A percentile compares a stretch with the other conserved stretches of the same genome.
These are phyloP conservation scores for Phengaris alcon DNA, from an alignment of 2,888 invertebrate species.

Conservation along the genomic window DNA sequence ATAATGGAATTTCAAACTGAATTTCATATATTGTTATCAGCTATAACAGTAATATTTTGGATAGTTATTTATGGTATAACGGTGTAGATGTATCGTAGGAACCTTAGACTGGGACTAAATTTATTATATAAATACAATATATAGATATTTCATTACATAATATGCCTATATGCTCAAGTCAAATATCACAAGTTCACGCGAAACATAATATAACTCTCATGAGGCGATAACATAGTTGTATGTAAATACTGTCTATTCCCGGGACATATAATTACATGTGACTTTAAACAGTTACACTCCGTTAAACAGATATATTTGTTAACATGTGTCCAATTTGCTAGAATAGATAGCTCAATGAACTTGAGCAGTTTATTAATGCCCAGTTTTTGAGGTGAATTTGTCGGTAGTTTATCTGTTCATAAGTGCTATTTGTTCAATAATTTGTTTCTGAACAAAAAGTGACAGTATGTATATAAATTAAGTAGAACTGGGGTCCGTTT, in stretches of 20 bases:
- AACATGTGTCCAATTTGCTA: background rate
- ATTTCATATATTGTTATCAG: background rate
- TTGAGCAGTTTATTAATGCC: no score
- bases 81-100: no score
- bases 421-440: no score
- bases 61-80: background rate
- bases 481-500: no score
- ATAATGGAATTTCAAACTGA: background rate
- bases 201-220: background rate
- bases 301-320: background rate
- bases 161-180: background rate
- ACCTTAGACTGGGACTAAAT: no score
- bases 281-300: background rate
- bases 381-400: no score
- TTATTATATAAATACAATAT: no score
- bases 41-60: background rate
- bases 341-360: no score
- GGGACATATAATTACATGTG: background rate
- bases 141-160: background rate
- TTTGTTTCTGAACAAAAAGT: no score
- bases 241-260: background rate
- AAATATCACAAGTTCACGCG: background rate
- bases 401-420: no score
- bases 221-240: conserved; percentile 5
- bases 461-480: no score